Evolutionary conservation across 1,140 invertebrate species (phyloP), one percentile per base, ranked within the genome.

Genomic region (Arion vulgaris): DNA sequence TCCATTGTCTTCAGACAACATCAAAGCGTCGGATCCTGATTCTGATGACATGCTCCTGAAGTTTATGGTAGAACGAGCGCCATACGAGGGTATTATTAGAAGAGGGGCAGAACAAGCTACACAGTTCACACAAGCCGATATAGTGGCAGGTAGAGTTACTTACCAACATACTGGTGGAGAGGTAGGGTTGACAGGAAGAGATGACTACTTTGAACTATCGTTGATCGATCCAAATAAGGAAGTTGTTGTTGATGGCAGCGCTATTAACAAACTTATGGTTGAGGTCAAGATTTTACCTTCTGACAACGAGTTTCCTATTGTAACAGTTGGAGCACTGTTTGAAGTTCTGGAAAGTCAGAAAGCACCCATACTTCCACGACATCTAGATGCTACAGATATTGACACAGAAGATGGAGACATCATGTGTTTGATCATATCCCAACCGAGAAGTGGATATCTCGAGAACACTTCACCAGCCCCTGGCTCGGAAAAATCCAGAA

Each of bases 371-470:
- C 84, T 91, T 26, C 80, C 87, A 0, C 71, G 80, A n/a, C 85
- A 92, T 85, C 79, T 93, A 28, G 88, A 89, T 79, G 89, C 89
- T 13, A 85, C 87, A n/a, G 93, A 93, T 86, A 77, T 86, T 2
- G 93, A 93, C 85, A 89, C 92, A 5, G 81, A 87, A 9, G 86
- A 89, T n/a, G 87, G 88, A 32, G 88, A 90, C 73, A 87, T 93
- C 26, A 84, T 89, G n/a, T 93, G 93, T 79, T 88, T 91, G 49
- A 86, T 93, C 49, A 85, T 88, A 13, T 83, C 84, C 1, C 92
- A 91, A 71, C 93, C 93, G 23, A 85, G 76, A 17, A 84, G 89
- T 83, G 93, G 93, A 13, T 93, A 91, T 81, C 49, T 93, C 28
- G 91, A 92, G 82, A 93, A 92, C 81, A 85, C 86, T n/a, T 86